Percentiles rank a stretch among this genome's conserved stretches.
These are phyloP conservation scores for Euzetes globulus DNA, from an alignment of 2,888 invertebrate species.

Conservation along the genomic window DNA sequence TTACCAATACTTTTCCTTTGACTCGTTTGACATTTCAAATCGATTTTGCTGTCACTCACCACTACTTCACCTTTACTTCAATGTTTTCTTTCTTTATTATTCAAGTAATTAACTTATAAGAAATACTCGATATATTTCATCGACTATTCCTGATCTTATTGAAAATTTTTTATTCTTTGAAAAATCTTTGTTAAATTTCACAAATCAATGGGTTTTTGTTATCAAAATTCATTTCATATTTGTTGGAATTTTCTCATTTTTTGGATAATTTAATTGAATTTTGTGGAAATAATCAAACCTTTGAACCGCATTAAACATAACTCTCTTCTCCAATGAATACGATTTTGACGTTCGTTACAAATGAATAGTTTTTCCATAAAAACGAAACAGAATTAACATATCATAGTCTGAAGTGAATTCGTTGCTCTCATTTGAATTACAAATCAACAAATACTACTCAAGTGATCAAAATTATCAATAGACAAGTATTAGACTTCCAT, in stretches of 20 bases:
- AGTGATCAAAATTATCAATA: neutral
- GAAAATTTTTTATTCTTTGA: too few relatives aligned
- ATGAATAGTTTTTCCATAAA: neutral
- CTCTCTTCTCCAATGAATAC: neutral
- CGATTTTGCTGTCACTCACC: neutral
- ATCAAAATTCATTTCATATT: too few relatives aligned
- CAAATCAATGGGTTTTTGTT: too few relatives aligned
- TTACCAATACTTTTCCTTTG: neutral
- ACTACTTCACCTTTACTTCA: neutral
- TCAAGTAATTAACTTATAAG: neutral
- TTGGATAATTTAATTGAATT: too few relatives aligned
- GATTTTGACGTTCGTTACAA: neutral
- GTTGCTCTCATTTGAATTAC: constrained; percentile 13
- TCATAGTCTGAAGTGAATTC: neutral
- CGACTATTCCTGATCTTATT: neutral
- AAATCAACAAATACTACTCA: neutral
- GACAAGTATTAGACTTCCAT: neutral
- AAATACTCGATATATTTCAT: neutral
- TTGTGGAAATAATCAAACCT: too few relatives aligned
- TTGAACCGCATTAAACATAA: too few relatives aligned
- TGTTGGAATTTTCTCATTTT: too few relatives aligned
- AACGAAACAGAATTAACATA: constrained; percentile 14
- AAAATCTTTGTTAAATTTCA: too few relatives aligned
- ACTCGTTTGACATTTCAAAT: neutral
- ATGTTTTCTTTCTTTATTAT: neutral